Conservation (phyloP, 2,113 vertebrate genomes). For the Ailuropoda melanoleuca region DNA sequence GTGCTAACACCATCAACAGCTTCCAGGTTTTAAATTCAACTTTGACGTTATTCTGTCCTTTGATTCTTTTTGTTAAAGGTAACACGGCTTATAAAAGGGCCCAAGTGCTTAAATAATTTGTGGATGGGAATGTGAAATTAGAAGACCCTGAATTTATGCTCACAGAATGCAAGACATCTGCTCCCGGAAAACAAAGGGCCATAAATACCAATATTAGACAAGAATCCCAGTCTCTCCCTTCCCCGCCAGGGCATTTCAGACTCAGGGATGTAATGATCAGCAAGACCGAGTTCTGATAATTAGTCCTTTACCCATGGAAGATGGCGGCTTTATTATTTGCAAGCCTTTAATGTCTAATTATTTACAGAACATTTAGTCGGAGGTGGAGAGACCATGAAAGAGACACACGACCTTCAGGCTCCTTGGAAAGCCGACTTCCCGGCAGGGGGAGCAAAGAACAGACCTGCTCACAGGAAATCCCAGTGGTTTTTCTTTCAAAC, state of each 20-base stretch:
- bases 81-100: background rate
- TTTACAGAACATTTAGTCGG: constrained; percentile 56
- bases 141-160: background rate
- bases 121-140: background rate
- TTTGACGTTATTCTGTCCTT: background rate
- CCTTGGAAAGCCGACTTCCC: background rate
- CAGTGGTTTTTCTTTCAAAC: background rate
- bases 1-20: too few species aligned
- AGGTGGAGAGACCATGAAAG: constrained; percentile 15
- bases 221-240: background rate
- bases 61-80: background rate
- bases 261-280: constrained; percentile 19
- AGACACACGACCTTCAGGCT: constrained; percentile 41
- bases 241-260: background rate
- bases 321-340: background rate
- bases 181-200: constrained; percentile 48
- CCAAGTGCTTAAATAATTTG: background rate
- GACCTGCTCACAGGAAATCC: background rate
- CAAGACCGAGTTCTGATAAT: constrained; percentile 30
- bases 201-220: constrained; percentile 49
- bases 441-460: background rate
- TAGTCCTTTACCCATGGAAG: background rate
- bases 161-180: background rate
- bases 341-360: constrained; percentile 61
- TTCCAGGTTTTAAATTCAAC: background rate